Conservation (phyloP, 2,113 vertebrate species). For the human (Homo sapiens) region GRCh38 chr4:37478001-37478500, state of each 20-base stretch:
- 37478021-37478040: background rate
- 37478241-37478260: background rate
- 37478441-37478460: background rate
- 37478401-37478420: constrained; percentile 48
- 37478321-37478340: constrained; percentile 26
- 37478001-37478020: background rate
- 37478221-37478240: background rate
- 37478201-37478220: background rate
- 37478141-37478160: background rate
- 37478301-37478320: constrained; percentile 8
- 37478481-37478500: constrained; percentile 52
- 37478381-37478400: background rate
- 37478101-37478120: background rate
- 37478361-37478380: background rate
- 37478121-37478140: background rate
- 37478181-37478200: background rate
- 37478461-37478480: constrained; percentile 7
- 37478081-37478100: background rate
- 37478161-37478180: background rate
- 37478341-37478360: background rate
- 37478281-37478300: background rate
- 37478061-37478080: background rate
- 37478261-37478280: constrained; percentile 14
- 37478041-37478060: background rate
- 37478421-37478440: constrained; percentile 65